These are phyloP conservation scores for Ennomos fuscantarius DNA, from an alignment of 2,888 invertebrate genomes.

Conservation along the genomic window DNA sequence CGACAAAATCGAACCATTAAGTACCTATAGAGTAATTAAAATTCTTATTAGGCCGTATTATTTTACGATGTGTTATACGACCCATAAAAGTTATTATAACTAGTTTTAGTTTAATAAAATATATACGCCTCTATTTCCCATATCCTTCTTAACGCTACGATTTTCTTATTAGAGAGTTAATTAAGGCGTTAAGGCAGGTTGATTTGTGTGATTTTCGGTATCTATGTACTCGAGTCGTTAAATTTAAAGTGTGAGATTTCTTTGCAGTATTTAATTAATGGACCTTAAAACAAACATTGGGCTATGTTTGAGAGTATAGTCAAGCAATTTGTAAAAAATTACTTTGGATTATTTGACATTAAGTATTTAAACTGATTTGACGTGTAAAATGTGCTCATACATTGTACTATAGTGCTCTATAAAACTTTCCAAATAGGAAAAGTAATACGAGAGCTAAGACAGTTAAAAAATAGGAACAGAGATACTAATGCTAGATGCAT, in stretches of 20 bases:
- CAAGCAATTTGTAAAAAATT: too few species aligned
- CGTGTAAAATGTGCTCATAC: too few species aligned
- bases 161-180: slow-evolving; percentile 35
- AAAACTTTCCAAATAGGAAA: too few species aligned
- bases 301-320: too few species aligned
- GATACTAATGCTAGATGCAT: too few species aligned
- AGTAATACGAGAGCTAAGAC: too few species aligned
- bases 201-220: slow-evolving; percentile 16
- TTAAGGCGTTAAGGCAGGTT: slow-evolving; percentile 32
- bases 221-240: slow-evolving; percentile 18
- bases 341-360: too few species aligned
- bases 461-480: too few species aligned
- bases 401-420: too few species aligned
- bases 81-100: slow-evolving; percentile 41
- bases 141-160: slow-evolving; percentile 41
- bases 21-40: slow-evolving; percentile 33
- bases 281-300: not conserved
- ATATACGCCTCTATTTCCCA: slow-evolving; percentile 34
- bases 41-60: slow-evolving; percentile 40
- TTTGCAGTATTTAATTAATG: slow-evolving; percentile 6
- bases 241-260: slow-evolving; percentile 24
- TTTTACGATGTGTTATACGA: slow-evolving; percentile 43
- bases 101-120: slow-evolving; percentile 37
- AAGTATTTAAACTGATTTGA: too few species aligned
- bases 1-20: slow-evolving; percentile 6